phyloP scores from a whole-genome alignment of 2,888 invertebrate species.

The Noctua pronuba region DNA sequence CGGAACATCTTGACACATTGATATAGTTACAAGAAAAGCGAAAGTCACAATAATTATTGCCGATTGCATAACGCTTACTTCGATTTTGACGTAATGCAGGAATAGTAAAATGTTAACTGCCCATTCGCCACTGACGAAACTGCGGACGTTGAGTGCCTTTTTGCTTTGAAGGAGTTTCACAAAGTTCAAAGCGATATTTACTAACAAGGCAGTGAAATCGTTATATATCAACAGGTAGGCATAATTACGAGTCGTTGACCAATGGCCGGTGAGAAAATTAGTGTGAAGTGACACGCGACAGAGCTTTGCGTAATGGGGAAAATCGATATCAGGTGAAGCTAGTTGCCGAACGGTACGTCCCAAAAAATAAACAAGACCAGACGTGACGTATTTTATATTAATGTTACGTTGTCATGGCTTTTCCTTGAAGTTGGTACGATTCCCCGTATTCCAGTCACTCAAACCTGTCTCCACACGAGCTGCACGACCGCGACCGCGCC shows the following conservation, averaged over 20 bases:
- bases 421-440: background rate
- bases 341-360: constrained; percentile 3
- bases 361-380: constrained; percentile 19
- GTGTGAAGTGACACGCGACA: constrained; percentile 68
- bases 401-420: background rate
- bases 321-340: constrained; percentile 61
- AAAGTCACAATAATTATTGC: constrained; percentile 33
- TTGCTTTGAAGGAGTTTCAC: constrained; percentile 49
- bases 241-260: constrained; percentile 70
- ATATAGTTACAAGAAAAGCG: constrained; percentile 13
- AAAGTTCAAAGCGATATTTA: constrained; percentile 66
- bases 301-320: constrained; percentile 60
- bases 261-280: constrained; percentile 60
- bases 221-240: constrained; percentile 75
- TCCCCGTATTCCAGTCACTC: background rate
- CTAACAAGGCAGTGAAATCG: constrained; percentile 67
- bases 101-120: constrained; percentile 53
- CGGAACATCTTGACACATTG: constrained; percentile 2
- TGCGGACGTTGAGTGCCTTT: constrained; percentile 42
- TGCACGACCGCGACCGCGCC: background rate
- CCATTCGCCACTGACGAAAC: constrained; percentile 40
- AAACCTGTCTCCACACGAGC: constrained; percentile 1
- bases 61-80: constrained; percentile 32
- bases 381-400: background rate
- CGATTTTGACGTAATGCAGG: constrained; percentile 47